phyloP scores from a whole-genome alignment of 1,140 invertebrate genomes.

The Notospermus geniculatus region DNA sequence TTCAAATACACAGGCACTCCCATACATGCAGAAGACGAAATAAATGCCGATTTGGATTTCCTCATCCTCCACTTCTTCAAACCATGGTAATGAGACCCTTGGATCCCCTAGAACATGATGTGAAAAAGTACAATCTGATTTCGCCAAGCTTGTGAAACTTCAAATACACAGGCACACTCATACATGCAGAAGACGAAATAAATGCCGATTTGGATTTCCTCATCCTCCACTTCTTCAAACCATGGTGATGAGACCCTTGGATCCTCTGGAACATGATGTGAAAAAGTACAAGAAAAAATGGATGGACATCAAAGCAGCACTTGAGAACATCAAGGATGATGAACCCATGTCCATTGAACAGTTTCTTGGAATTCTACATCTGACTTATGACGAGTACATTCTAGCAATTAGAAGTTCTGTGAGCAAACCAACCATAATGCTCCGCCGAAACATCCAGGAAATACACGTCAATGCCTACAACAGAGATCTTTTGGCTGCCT shows the following conservation, averaged over 20 bases:
- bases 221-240: conserved; percentile 19
- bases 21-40: conserved; percentile 22
- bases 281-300: conserved; percentile 3
- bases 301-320: not conserved
- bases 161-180: no score
- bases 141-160: no score
- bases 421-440: conserved; percentile 19
- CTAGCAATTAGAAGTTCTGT: conserved; percentile 23
- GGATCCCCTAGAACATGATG: no score
- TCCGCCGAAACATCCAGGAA: conserved; percentile 15
- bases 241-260: conserved; percentile 16
- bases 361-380: conserved; percentile 16
- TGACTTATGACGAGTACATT: conserved; percentile 23
- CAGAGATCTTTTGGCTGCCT: conserved; percentile 13
- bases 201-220: conserved; percentile 30
- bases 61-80: no score
- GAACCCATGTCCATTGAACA: conserved; percentile 5
- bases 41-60: no score
- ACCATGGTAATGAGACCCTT: no score
- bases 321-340: not conserved
- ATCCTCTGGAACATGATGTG: not conserved
- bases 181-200: no score
- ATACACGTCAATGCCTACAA: conserved; percentile 24
- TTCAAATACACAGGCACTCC: conserved; percentile 28
- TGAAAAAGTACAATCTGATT: no score